These are phyloP conservation scores for Condylura cristata DNA, from an alignment of 2,113 vertebrate species.

Conservation along the genomic window DNA sequence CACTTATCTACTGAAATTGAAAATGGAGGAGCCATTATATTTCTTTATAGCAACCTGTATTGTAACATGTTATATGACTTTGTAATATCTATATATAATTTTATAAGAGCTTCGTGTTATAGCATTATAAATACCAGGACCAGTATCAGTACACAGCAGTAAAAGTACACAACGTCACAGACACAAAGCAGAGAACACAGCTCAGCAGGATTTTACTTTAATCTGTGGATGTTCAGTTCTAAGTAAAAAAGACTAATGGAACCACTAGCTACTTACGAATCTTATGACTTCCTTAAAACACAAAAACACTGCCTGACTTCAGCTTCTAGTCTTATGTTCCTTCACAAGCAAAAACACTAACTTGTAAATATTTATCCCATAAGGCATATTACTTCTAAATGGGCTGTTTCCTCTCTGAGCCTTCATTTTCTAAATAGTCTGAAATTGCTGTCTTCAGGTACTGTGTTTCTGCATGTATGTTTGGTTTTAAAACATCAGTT, in stretches of 20 bases:
- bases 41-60: background rate
- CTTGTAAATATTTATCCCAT: background rate
- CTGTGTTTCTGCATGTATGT: background rate
- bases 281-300: constrained; percentile 7
- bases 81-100: too few relatives aligned
- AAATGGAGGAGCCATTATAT: background rate
- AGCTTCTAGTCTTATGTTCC: constrained; percentile 1
- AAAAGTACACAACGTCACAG: background rate
- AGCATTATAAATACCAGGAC: too few relatives aligned
- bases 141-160: too few relatives aligned
- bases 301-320: background rate
- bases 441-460: background rate
- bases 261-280: background rate
- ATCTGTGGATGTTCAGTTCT: background rate
- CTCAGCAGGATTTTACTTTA: background rate
- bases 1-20: background rate
- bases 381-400: background rate
- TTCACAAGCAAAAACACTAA: background rate
- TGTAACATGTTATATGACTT: too few relatives aligned
- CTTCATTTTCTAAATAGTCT: background rate
- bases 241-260: constrained; percentile 29
- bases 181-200: background rate
- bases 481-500: background rate
- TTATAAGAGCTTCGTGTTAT: too few relatives aligned
- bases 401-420: background rate